phyloP scores from a whole-genome alignment of 2,797 vertebrate species.

The Acropternis orthonyx region DNA sequence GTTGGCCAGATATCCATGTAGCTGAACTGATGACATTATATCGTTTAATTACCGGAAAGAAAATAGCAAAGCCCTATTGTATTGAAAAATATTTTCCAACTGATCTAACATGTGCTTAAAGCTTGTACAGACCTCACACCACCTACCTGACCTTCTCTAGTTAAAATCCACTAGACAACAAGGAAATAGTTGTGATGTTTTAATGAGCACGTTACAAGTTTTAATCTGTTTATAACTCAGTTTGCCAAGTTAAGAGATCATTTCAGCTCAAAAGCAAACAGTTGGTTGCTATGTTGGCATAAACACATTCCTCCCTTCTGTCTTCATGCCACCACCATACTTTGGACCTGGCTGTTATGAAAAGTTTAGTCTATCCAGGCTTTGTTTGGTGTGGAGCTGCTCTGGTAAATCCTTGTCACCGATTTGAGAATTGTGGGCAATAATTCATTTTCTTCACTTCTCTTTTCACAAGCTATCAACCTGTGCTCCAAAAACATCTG shows the following conservation, averaged over 20 bases:
- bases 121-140: background rate
- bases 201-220: background rate
- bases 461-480: slow-evolving; percentile 82
- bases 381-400: background rate
- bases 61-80: background rate
- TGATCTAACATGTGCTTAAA: background rate
- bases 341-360: background rate
- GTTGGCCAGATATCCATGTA: background rate
- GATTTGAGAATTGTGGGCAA: background rate
- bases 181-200: slow-evolving; percentile 23
- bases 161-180: background rate
- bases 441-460: background rate
- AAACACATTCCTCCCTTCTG: slow-evolving; percentile 37
- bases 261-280: slow-evolving; percentile 23
- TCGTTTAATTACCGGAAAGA: slow-evolving; percentile 45
- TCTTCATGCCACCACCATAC: background rate
- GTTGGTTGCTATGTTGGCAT: slow-evolving; percentile 3
- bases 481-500: slow-evolving; percentile 83
- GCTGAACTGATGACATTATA: background rate
- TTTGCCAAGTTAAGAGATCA: slow-evolving; percentile 22
- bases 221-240: slow-evolving; percentile 20
- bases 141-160: background rate
- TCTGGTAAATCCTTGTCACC: background rate
- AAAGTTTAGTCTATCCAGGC: background rate
- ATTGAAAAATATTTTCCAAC: slow-evolving; percentile 45